Evolutionary conservation across 1,140 invertebrate genomes (phyloP).

Genomic region (Drosophila auraria): DNA sequence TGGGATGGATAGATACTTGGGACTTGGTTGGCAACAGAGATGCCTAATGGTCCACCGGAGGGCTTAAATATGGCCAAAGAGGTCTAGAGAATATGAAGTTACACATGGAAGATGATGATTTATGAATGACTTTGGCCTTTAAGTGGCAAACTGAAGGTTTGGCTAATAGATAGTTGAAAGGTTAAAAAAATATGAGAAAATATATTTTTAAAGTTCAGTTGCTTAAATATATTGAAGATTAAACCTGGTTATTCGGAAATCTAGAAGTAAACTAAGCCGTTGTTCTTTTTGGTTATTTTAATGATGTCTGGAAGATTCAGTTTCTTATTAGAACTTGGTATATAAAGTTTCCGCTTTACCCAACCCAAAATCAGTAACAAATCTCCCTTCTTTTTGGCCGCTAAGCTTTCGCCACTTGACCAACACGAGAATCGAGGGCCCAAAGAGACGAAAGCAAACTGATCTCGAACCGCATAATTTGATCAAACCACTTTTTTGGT

Average conservation of each 20-base stretch:
- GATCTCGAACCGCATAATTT: slow-evolving; percentile 35
- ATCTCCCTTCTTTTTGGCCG: slow-evolving; percentile 10
- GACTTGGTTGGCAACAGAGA: slow-evolving; percentile 3
- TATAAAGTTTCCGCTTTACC: background rate
- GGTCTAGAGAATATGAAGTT: background rate
- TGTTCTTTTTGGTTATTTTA: background rate
- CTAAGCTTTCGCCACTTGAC: slow-evolving; percentile 46
- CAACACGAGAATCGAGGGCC: slow-evolving; percentile 8
- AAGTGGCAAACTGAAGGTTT: background rate
- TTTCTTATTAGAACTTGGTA: background rate
- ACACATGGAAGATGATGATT: slow-evolving; percentile 13
- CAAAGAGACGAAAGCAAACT: slow-evolving; percentile 11
- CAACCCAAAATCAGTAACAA: background rate
- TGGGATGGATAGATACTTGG: slow-evolving; percentile 25
- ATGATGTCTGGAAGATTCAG: background rate
- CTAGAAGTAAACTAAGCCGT: background rate
- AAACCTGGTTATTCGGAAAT: background rate
- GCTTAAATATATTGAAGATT: too few species aligned
- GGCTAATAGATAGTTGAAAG: background rate
- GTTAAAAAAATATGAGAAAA: background rate
- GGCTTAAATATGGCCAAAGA: slow-evolving; percentile 20
- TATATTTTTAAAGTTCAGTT: too few species aligned
- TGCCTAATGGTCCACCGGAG: slow-evolving; percentile 32
- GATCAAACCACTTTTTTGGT: slow-evolving; percentile 40
- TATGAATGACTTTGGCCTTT: slow-evolving; percentile 14